Evolutionary conservation across 2,888 invertebrate genomes (phyloP), one percentile per base, ranked within the genome.

Genomic region (Oxytorus armatus): DNA sequence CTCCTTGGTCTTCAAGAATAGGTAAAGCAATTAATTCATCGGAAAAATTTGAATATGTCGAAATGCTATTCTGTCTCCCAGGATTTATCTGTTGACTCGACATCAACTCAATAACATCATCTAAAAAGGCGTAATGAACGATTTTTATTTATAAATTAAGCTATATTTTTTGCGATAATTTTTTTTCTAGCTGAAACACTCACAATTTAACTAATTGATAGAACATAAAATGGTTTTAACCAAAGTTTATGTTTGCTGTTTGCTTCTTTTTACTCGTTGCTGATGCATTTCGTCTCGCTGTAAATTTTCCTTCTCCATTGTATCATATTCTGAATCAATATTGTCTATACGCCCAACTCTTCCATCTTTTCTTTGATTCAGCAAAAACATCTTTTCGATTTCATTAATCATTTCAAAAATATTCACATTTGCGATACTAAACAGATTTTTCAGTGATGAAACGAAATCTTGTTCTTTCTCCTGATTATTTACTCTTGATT

Each of bases 341-440:
- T 63, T 29, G 23, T 25, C 44, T 4, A 63, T 63, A 16, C 47
- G n/a, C 4, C 25, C 18, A 21, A 59, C 39, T 10, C 59, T 59
- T 39, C 59, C 42, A 59, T 42, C 42, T 25, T n/a, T 25, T 25
- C 51, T 51, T 51, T 51, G 25, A 23, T 51, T 51, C 25, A 51
- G 25, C 18, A 73, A 68, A 73, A 53, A 14, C 1, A 23, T n/a
- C 23, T 49, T 65, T 5, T 47, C 11, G 16, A n/a, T 47, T 47
- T 47, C 47, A 59, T 63, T 65, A 49, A 83, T 79, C 57, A 23
- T 16, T 33, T 81, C 74, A 21, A 82, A 21, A 53, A 59, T 73
- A 76, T 72, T 70, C 42, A 7, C 69, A 55, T 29, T 51, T 36
- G 82, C 57, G 49, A 81, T 77, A 47, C 81, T 76, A 69, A 84